A percentile compares a stretch with the other conserved stretches of the same genome.
Evolutionary conservation across 2,113 vertebrate species (phyloP).

Genomic region (Gymnocephalus cernua): DNA sequence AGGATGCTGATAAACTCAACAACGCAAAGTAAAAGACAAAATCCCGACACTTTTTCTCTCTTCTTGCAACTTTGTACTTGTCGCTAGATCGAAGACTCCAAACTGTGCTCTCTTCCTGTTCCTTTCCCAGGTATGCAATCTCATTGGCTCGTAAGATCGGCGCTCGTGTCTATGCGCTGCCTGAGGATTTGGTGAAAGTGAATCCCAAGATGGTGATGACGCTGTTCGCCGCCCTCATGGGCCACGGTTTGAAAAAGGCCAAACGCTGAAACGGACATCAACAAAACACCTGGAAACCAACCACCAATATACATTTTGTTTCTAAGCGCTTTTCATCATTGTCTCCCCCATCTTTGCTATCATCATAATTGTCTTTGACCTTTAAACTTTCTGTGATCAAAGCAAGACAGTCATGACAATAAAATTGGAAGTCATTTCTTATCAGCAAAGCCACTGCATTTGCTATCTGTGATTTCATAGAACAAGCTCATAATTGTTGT

Average conservation of each 20-base stretch:
- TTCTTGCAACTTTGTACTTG: background rate
- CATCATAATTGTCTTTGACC: slow-evolving; percentile 6
- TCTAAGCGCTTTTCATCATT: background rate
- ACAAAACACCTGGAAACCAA: slow-evolving; percentile 9
- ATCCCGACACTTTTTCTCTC: background rate
- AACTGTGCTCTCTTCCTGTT: background rate
- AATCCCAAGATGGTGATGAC: slow-evolving; percentile 99
- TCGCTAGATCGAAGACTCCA: accelerated
- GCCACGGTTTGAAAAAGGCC: slow-evolving; percentile 89
- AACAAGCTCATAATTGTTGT: slow-evolving; percentile 26
- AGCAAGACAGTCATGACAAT: background rate
- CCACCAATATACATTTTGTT: slow-evolving; percentile 6
- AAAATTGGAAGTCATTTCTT: slow-evolving; percentile 29
- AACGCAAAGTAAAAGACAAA: slow-evolving; percentile 76
- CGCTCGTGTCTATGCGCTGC: slow-evolving; percentile 94
- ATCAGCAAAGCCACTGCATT: slow-evolving; percentile 1
- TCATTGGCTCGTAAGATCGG: slow-evolving; percentile 97
- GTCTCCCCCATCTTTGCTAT: background rate
- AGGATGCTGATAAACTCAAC: slow-evolving; percentile 89
- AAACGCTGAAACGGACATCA: slow-evolving; percentile 47
- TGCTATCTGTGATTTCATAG: slow-evolving; percentile 36
- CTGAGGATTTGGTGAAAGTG: slow-evolving; percentile 92
- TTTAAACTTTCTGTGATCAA: background rate
- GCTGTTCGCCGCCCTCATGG: slow-evolving; percentile 97
- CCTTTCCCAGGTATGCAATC: slow-evolving; percentile 90